phyloP scores from a whole-genome alignment of 2,113 vertebrate species.

The Mohoua ochrocephala region DNA sequence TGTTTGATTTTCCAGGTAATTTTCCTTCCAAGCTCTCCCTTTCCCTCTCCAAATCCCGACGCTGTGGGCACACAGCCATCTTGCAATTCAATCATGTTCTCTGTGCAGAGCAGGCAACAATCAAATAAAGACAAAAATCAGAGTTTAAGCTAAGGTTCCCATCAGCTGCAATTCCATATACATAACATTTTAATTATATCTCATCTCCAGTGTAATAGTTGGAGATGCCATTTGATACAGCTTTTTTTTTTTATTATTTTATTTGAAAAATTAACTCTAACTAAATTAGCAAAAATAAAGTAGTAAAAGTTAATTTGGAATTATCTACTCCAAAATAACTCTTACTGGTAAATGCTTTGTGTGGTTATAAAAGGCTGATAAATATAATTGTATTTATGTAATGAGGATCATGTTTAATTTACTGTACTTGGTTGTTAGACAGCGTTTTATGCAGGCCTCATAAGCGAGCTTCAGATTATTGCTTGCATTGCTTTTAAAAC shows the following conservation, averaged over 20 bases:
- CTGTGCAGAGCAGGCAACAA: slow-evolving; percentile 23
- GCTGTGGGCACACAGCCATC: background rate
- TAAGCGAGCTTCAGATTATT: slow-evolving; percentile 5
- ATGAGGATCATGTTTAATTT: slow-evolving; percentile 69
- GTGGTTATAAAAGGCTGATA: slow-evolving; percentile 63
- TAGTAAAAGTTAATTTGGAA: slow-evolving; percentile 68
- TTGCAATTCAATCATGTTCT: slow-evolving; percentile 28
- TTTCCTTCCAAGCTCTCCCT: background rate
- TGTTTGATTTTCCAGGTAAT: background rate
- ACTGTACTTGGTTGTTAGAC: slow-evolving; percentile 49
- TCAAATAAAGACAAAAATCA: slow-evolving; percentile 43
- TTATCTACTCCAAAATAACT: slow-evolving; percentile 64
- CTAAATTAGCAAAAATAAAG: slow-evolving; percentile 64
- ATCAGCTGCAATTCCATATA: slow-evolving; percentile 51
- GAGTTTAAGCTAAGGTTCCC: slow-evolving; percentile 41
- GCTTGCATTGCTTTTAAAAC: background rate
- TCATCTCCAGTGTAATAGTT: slow-evolving; percentile 58
- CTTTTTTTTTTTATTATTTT: background rate
- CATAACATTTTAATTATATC: slow-evolving; percentile 67
- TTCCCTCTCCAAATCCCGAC: background rate
- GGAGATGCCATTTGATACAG: slow-evolving; percentile 60
- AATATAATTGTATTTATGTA: slow-evolving; percentile 71
- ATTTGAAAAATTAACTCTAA: slow-evolving; percentile 64
- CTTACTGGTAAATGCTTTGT: slow-evolving; percentile 63
- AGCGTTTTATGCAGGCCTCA: slow-evolving; percentile 41